A percentile compares a stretch with the other conserved stretches of the same genome.
phyloP scores from a whole-genome alignment of 2,888 invertebrate species.

The Nephrotoma flavescens region DNA sequence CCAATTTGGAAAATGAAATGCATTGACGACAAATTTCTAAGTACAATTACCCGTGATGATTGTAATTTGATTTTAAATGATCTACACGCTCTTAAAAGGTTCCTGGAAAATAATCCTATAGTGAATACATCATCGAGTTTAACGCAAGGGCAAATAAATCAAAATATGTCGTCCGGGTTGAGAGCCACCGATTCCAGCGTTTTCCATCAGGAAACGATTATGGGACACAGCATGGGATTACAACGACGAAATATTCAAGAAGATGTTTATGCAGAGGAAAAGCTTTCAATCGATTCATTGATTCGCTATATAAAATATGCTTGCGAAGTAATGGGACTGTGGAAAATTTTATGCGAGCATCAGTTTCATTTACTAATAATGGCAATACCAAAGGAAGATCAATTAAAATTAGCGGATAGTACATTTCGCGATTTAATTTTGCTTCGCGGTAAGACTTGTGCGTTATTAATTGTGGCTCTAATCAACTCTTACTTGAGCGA shows the following conservation, averaged over 20 bases:
- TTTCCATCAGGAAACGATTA: not conserved
- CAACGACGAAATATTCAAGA: slow-evolving; percentile 14
- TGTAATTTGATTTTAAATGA: slow-evolving; percentile 58
- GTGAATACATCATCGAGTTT: slow-evolving; percentile 22
- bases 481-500: slow-evolving; percentile 89
- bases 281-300: slow-evolving; percentile 61
- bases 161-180: not conserved
- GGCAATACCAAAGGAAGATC: slow-evolving; percentile 50
- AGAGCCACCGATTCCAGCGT: not conserved
- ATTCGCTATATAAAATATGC: slow-evolving; percentile 60
- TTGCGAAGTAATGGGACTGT: slow-evolving; percentile 81
- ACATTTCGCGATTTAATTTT: slow-evolving; percentile 40
- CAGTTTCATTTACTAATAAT: slow-evolving; percentile 70
- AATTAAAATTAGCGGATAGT: slow-evolving; percentile 44
- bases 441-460: slow-evolving; percentile 42
- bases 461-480: slow-evolving; percentile 64
- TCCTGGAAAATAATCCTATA: slow-evolving; percentile 52
- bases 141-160: not conserved
- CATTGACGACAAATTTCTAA: slow-evolving; percentile 51
- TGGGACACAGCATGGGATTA: not conserved
- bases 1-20: slow-evolving; percentile 79
- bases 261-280: slow-evolving; percentile 48
- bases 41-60: slow-evolving; percentile 52
- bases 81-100: slow-evolving; percentile 56
- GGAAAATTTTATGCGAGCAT: slow-evolving; percentile 87